Evolutionary conservation across 2,797 vertebrate genomes (phyloP), one percentile per base, ranked within the genome.

Genomic region (Lithobates sylvaticus): DNA sequence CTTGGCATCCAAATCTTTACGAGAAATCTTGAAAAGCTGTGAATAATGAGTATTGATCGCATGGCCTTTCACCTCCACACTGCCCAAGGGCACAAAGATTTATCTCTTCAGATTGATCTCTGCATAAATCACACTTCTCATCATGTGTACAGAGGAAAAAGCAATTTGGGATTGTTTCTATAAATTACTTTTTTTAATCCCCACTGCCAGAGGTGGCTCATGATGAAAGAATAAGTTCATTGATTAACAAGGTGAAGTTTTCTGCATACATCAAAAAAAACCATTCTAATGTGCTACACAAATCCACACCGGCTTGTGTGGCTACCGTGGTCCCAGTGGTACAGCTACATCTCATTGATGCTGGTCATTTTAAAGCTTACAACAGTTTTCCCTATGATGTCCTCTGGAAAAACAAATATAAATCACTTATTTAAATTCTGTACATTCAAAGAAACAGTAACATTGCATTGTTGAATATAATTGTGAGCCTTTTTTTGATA

Each of bases 11-110:
- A 71, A 64, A 84, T 78, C 83, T 78, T 79, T 50, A 44, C 8
- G 72, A 27, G 27, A 27, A 65, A 79, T 64, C 36, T 73, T 65
- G 76, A 78, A 72, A 73, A 70, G 54, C 36, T 78, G 83, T 85
- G 36, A 85, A 85, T 85, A 73, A 85, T 78, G 75, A 78, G 65
- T 39, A 85, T 79, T 65, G 83, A 85, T 79, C 36, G 39, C n/a
- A 27, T 23, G 16, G 32, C 83, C 44, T 58, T 76, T 64, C 58
- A 23, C 71, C 42, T 70, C 80, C 76, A 73, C 39, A 18, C 44
- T 13, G 3, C 78, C 34, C 10, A 81, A 76, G 68, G 44, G 54
- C 47, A 70, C 61, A 81, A 26, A 71, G 5, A 34, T 47, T 34
- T 61, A 16, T 67, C n/a, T 85, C 7, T 32, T 9, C 83, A 32